Base-by-base conservation (phyloP, 92 coral and sea anemone species). In the Zoanthus sociatus region DNA sequence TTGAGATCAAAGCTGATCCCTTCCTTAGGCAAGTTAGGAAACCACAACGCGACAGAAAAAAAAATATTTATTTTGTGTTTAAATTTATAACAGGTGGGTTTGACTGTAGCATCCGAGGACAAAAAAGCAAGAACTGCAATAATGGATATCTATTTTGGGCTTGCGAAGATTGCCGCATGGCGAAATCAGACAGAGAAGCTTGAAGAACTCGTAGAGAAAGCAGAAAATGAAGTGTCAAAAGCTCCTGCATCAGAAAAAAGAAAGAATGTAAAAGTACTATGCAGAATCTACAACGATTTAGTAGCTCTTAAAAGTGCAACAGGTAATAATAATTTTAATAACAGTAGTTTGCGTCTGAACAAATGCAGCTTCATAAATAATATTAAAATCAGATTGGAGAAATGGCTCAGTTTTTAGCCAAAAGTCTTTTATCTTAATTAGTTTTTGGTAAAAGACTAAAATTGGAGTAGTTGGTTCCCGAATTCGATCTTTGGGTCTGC, bases 111-210 rank as follows among this genome's bases (percentile, higher is more conserved):
- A 47, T 63, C 85, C 30, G 66, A 21, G 7, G 26, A 47, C 75
- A 6, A 81, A 45, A 42, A 8, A 1, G 74, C 45, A 44, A 70
- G 61, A 47, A 0, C 7, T 7, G 46, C 63, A 4, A 66, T 81
- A 21, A 66, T 81, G 76, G 85, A 81, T 31, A 66, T 17, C 31
- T 67, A 81, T 17, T 75, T 81, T 64, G 85, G 85, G 44, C 56
- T 81, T 26, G 85, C 85, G 6, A 7, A 81, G 7, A 63, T 81
- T 9, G 85, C 85, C 13, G 61, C 60, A 18, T 6, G 0, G 5
- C 47, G 58, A 31, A 13, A 81, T 5, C 58, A 81, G 30, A 12
- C 75, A 21, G 75, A 81, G 16, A 45, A 46, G 15, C 61, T 81
- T 9, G 74, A 66, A 31, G 47, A 81, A 26, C 20, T 81, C 10